These are phyloP conservation scores for Apodemus sylvaticus DNA, from an alignment of 2,113 vertebrate genomes.

Conservation along the genomic window DNA sequence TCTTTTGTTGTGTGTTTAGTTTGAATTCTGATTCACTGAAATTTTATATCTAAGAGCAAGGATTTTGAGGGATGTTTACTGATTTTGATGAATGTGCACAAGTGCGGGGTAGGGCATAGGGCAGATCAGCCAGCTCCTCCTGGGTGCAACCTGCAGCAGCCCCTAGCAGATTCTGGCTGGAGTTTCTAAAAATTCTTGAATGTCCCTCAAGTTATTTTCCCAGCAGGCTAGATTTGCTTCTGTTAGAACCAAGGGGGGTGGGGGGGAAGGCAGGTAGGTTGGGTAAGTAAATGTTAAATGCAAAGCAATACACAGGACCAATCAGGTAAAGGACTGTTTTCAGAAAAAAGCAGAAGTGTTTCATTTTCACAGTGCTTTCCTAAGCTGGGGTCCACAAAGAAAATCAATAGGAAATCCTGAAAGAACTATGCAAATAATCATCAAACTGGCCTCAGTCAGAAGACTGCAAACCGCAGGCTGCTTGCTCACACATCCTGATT, in stretches of 20 bases:
- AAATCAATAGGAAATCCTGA: conserved; percentile 41
- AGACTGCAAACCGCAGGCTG: conserved; percentile 26
- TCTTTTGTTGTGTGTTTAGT: neutral
- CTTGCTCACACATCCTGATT: neutral
- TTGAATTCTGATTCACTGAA: conserved; percentile 30
- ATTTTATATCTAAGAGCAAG: conserved; percentile 24
- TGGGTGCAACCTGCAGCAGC: neutral
- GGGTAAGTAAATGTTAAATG: conserved; percentile 20
- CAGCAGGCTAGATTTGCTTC: conserved; percentile 15
- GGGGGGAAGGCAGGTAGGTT: too few species aligned
- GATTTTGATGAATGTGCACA: neutral
- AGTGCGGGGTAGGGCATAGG: neutral
- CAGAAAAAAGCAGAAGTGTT: conserved; percentile 54
- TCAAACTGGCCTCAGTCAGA: conserved; percentile 35
- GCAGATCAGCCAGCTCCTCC: neutral
- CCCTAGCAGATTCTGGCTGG: neutral
- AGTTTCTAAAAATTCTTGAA: conserved; percentile 31
- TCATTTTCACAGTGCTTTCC: conserved; percentile 51
- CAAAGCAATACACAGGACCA: neutral
- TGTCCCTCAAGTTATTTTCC: conserved; percentile 42
- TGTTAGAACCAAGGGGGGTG: conserved; percentile 40
- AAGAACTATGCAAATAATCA: conserved; percentile 50
- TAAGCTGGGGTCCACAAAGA: conserved; percentile 34
- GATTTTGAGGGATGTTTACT: neutral
- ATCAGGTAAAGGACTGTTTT: conserved; percentile 43